A percentile compares a stretch with the other conserved stretches of the same genome.
These are phyloP conservation scores for Peromyscus eremicus DNA, from an alignment of 2,797 vertebrate genomes.

Conservation along the genomic window DNA sequence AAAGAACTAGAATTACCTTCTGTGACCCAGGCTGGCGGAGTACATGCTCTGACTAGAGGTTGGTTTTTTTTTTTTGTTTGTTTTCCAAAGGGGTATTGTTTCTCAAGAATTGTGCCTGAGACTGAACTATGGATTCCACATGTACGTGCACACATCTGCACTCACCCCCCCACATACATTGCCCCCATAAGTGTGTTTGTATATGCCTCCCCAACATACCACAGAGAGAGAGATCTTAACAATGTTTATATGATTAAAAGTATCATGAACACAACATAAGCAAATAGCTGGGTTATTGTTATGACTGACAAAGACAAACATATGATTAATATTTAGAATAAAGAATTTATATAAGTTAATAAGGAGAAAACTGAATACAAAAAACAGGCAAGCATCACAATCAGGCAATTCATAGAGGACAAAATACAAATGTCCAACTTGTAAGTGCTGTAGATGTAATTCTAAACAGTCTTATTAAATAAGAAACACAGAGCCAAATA, in stretches of 20 bases:
- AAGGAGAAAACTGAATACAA: neutral
- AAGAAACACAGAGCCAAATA: too few relatives aligned
- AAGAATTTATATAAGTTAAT: neutral
- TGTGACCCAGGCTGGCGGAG: neutral
- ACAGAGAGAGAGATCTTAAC: neutral
- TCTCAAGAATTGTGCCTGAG: neutral
- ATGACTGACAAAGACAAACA: neutral
- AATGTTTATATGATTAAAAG: neutral
- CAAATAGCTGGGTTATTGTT: neutral
- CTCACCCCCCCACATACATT: too few relatives aligned
- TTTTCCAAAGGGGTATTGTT: conserved; percentile 5
- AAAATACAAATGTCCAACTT: neutral
- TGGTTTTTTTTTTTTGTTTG: conserved; percentile 53
- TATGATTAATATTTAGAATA: conserved; percentile 17
- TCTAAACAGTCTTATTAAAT: too few relatives aligned
- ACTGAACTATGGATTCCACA: neutral
- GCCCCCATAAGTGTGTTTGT: neutral
- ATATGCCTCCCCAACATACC: neutral
- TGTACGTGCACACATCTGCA: neutral
- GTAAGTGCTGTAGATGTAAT: too few relatives aligned
- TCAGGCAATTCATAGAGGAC: neutral
- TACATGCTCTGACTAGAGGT: neutral
- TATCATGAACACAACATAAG: neutral
- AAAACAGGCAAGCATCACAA: neutral
- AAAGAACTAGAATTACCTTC: neutral